These are phyloP conservation scores for Cherax quadricarinatus DNA, from an alignment of 1,140 invertebrate species.

Conservation along the genomic window DNA sequence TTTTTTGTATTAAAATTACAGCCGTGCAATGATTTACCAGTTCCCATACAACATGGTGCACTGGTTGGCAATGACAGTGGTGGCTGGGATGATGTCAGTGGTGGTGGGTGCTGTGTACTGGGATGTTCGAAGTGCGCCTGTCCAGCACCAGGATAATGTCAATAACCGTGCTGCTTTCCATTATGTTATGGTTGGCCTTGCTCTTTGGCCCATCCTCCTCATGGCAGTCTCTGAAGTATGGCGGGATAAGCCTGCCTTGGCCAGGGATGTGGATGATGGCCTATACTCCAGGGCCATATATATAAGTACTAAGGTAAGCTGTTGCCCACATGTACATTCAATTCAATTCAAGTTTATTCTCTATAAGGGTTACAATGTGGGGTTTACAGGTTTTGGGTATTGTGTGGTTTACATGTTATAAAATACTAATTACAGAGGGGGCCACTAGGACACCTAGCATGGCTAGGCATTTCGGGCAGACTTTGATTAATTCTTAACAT, in stretches of 20 bases:
- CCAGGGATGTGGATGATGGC: conserved; percentile 87
- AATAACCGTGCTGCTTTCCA: conserved; percentile 86
- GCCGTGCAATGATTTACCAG: conserved; percentile 85
- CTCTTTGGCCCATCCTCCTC: conserved; percentile 86
- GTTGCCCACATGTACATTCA: not conserved
- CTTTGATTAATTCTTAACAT: too few species aligned
- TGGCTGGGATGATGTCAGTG: conserved; percentile 88
- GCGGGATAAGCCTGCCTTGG: conserved; percentile 83
- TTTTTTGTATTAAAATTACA: conserved; percentile 75
- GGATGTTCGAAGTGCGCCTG: conserved; percentile 84
- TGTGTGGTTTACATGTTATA: too few species aligned
- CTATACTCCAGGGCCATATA: conserved; percentile 88
- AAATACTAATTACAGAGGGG: too few species aligned
- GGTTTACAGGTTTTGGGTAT: too few species aligned
- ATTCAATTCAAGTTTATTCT: too few species aligned
- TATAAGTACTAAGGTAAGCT: conserved; percentile 84
- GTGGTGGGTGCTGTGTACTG: conserved; percentile 92
- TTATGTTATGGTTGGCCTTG: conserved; percentile 87
- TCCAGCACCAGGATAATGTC: conserved; percentile 81
- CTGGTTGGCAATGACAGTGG: conserved; percentile 85
- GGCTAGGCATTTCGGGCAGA: too few species aligned
- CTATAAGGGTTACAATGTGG: too few species aligned
- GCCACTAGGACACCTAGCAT: too few species aligned
- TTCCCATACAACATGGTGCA: conserved; percentile 90
- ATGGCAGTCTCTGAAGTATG: conserved; percentile 84